A percentile compares a stretch with the other conserved stretches of the same genome.
Conservation (phyloP, 2,113 vertebrate species). For the Xiphophorus maculatus region DNA sequence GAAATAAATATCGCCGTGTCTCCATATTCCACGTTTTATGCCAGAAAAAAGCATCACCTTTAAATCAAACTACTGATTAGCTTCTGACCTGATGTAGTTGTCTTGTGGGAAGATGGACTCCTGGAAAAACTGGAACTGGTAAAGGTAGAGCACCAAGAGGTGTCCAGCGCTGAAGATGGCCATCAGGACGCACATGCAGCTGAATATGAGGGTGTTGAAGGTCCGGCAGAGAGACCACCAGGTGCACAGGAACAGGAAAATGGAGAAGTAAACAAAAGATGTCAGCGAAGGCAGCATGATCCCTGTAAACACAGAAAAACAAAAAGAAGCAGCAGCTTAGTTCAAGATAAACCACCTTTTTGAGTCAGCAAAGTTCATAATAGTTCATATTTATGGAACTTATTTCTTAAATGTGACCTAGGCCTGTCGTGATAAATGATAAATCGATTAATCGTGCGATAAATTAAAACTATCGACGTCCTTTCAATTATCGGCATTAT, state of each 20-base stretch:
- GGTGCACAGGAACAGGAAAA: slow-evolving; percentile 95
- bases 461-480: too few species aligned
- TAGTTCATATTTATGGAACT: background rate
- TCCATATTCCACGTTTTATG: background rate
- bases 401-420: background rate
- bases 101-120: slow-evolving; percentile 87
- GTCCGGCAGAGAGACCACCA: slow-evolving; percentile 97
- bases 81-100: slow-evolving; percentile 88
- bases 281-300: slow-evolving; percentile 96
- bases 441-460: too few species aligned
- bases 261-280: slow-evolving; percentile 94
- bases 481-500: too few species aligned
- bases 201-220: slow-evolving; percentile 95
- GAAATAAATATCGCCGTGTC: slow-evolving; percentile 10
- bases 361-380: background rate
- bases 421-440: too few species aligned
- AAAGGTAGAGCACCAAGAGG: slow-evolving; percentile 93
- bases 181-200: slow-evolving; percentile 97
- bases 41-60: background rate
- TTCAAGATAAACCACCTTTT: background rate
- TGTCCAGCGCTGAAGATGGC: slow-evolving; percentile 97
- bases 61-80: background rate
- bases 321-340: background rate
- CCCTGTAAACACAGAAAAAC: slow-evolving; percentile 73
- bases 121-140: slow-evolving; percentile 98